A percentile compares a stretch with the other conserved stretches of the same genome.
These are phyloP conservation scores for Colletes gigas DNA, from an alignment of 1,140 invertebrate species.

Conservation along the genomic window DNA sequence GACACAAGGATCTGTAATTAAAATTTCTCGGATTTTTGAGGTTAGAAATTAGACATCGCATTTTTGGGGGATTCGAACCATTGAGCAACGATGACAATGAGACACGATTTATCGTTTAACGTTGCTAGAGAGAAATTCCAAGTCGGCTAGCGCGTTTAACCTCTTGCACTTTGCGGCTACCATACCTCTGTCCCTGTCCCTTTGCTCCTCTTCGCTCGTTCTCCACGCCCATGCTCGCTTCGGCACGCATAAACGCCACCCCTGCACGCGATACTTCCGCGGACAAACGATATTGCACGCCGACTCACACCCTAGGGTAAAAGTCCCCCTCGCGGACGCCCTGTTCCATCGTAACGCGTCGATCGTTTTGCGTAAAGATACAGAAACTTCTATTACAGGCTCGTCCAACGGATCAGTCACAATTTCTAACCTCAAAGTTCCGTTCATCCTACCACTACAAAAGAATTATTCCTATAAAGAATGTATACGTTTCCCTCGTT, in stretches of 20 bases:
- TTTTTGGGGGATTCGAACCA: too few species aligned
- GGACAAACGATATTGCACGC: constrained; percentile 8
- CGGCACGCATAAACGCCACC: constrained; percentile 1
- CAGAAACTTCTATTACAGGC: too few species aligned
- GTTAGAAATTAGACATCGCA: too few species aligned
- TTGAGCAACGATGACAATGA: not conserved
- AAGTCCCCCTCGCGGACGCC: not conserved
- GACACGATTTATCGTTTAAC: not conserved
- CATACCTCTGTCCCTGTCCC: not conserved
- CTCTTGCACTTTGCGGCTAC: not conserved
- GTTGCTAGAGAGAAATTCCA: not conserved
- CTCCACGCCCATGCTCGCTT: not conserved
- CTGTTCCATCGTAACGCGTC: not conserved
- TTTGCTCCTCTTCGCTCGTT: not conserved
- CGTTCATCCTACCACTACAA: too few species aligned
- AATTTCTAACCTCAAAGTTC: too few species aligned
- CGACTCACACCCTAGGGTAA: not conserved
- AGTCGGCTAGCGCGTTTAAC: not conserved
- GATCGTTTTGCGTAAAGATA: not conserved
- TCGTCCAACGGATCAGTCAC: too few species aligned
- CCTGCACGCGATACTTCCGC: not conserved
- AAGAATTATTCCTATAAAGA: too few species aligned
- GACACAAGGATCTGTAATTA: too few species aligned
- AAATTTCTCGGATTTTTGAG: too few species aligned
- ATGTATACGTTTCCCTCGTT: too few species aligned